Conservation (phyloP, 1,140 invertebrate genomes). For the Dendroctonus valens region DNA sequence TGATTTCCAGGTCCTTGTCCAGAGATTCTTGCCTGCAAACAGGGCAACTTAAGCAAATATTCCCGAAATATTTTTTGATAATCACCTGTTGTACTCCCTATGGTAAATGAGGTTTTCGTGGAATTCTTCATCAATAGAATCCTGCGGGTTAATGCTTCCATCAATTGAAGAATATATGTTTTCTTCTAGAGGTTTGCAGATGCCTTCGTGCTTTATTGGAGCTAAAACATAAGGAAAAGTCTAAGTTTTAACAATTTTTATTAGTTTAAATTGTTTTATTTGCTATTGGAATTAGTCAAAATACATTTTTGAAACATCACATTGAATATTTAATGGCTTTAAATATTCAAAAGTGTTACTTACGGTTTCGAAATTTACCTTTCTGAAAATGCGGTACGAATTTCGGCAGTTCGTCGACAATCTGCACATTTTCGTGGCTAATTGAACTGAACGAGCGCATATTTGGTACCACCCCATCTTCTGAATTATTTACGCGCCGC, state of each 20-base stretch:
- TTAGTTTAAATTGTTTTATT: too few relatives aligned
- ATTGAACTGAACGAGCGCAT: slow-evolving; percentile 55
- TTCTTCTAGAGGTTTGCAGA: slow-evolving; percentile 48
- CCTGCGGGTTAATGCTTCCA: slow-evolving; percentile 43
- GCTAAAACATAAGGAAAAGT: slow-evolving; percentile 36
- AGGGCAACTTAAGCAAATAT: background rate
- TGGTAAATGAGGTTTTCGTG: slow-evolving; percentile 76
- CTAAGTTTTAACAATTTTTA: too few relatives aligned
- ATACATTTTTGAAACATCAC: background rate
- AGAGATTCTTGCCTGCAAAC: slow-evolving; percentile 51
- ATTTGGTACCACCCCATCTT: slow-evolving; percentile 52
- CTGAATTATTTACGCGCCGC: slow-evolving; percentile 49
- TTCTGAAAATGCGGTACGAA: slow-evolving; percentile 55
- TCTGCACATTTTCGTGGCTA: slow-evolving; percentile 58
- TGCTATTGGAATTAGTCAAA: background rate
- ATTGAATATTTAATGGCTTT: too few relatives aligned
- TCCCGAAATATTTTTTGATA: slow-evolving; percentile 55
- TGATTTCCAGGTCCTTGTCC: slow-evolving; percentile 38
- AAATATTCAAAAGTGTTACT: too few relatives aligned
- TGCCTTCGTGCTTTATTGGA: slow-evolving; percentile 61
- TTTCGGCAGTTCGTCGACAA: slow-evolving; percentile 38
- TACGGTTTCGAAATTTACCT: slow-evolving; percentile 28
- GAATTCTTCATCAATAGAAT: slow-evolving; percentile 64
- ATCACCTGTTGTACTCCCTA: slow-evolving; percentile 63
- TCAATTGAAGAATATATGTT: slow-evolving; percentile 46